phyloP scores from a whole-genome alignment of 2,113 vertebrate genomes.

The Seriola dumerili region DNA sequence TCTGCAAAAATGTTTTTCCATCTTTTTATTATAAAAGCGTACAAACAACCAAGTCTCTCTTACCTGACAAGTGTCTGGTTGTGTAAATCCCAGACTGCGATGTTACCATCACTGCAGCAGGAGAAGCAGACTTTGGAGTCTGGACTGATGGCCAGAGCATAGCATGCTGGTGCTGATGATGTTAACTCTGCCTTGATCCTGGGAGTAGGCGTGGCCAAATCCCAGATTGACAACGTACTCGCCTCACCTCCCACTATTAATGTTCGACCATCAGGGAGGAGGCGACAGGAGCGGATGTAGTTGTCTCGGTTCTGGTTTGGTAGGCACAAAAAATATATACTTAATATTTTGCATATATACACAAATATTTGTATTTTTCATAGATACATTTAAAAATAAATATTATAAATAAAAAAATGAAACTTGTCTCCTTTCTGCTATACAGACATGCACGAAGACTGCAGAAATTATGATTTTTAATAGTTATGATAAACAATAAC shows the following conservation, averaged over 20 bases:
- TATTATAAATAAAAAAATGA: too few relatives aligned
- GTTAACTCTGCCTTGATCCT: conserved; percentile 98
- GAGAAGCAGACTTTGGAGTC: conserved; percentile 99
- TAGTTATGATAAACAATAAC: neutral
- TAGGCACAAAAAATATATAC: neutral
- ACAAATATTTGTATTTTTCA: neutral
- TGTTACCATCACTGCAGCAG: conserved; percentile 97
- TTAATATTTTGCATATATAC: neutral
- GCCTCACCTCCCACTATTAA: conserved; percentile 97
- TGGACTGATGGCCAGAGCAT: conserved; percentile 96
- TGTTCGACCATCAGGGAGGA: conserved; percentile 95
- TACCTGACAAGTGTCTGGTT: conserved; percentile 97
- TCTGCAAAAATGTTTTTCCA: neutral
- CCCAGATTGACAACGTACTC: conserved; percentile 97
- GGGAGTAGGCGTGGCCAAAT: conserved; percentile 95
- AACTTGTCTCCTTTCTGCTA: too few relatives aligned
- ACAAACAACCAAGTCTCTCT: conserved; percentile 39
- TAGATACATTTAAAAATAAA: neutral
- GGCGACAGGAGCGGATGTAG: conserved; percentile 98
- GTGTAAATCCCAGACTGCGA: conserved; percentile 97
- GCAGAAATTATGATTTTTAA: neutral
- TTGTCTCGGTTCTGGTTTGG: conserved; percentile 93
- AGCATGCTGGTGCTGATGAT: conserved; percentile 95
- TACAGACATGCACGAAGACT: too few relatives aligned
- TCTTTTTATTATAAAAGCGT: neutral